These are phyloP conservation scores for Odontomachus brunneus DNA, from an alignment of 1,140 invertebrate genomes.

Conservation along the genomic window DNA sequence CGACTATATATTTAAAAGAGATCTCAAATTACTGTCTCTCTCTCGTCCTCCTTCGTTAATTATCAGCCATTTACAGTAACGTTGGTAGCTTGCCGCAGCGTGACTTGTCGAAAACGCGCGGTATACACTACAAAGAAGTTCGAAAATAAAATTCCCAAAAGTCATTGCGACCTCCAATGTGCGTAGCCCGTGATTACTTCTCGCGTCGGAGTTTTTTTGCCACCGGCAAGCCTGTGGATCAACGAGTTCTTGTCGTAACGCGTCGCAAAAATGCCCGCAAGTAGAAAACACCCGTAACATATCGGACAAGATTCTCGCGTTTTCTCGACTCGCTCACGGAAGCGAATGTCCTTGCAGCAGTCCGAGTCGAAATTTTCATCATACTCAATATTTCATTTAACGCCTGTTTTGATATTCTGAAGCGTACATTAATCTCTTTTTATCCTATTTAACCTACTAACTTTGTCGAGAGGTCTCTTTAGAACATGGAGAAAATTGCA, in stretches of 20 bases:
- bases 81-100: no score
- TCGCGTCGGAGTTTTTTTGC: not conserved
- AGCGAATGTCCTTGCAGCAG: not conserved
- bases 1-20: not conserved
- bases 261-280: conserved; percentile 2
- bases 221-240: conserved; percentile 17
- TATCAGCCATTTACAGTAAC: not conserved
- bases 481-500: no score
- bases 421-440: no score
- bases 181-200: conserved; percentile 37
- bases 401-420: no score
- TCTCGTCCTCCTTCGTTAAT: not conserved
- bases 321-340: conserved; percentile 1
- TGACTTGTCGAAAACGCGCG: no score
- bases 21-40: no score
- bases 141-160: no score
- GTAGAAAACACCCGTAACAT: conserved; percentile 18
- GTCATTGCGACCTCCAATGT: not conserved
- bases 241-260: conserved; percentile 36
- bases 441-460: no score
- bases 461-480: no score
- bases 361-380: no score
- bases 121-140: no score
- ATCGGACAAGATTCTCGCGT: conserved; percentile 10
- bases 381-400: no score